phyloP scores from a whole-genome alignment of 2,113 vertebrate species.

The Psammodynastes pulverulentus region DNA sequence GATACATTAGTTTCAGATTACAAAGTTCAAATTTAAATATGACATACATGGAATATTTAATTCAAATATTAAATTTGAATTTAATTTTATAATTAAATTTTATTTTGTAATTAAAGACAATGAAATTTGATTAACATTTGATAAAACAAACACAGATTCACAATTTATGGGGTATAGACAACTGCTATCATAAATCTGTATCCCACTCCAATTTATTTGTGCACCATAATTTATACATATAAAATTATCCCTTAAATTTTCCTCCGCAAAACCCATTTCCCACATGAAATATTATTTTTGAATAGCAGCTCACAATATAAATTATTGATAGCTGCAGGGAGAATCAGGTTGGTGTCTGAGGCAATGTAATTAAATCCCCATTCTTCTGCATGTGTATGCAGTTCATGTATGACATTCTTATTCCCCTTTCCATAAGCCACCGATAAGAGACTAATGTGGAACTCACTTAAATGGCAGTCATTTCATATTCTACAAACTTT shows the following conservation, averaged over 20 bases:
- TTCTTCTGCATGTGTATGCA: not conserved
- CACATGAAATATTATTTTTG: not conserved
- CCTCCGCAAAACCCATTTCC: not conserved
- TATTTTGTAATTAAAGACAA: not conserved
- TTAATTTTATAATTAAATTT: too few relatives aligned
- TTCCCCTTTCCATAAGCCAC: not conserved
- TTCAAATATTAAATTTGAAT: not conserved
- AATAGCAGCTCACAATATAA: not conserved
- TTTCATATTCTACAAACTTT: not conserved
- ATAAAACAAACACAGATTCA: not conserved
- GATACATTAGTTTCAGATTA: not conserved
- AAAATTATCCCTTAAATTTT: not conserved
- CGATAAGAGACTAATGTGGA: not conserved
- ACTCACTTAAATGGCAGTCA: not conserved
- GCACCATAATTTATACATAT: not conserved
- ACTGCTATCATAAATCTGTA: not conserved
- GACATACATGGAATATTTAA: not conserved
- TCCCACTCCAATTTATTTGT: not conserved
- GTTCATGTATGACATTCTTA: not conserved
- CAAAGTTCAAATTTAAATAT: not conserved
- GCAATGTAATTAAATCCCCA: not conserved
- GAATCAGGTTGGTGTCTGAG: not conserved
- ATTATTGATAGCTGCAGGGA: not conserved
- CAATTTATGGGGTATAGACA: not conserved
- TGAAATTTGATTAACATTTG: not conserved